These are phyloP conservation scores for Tragelaphus scriptus DNA, from an alignment of 2,113 vertebrate species.

Conservation along the genomic window DNA sequence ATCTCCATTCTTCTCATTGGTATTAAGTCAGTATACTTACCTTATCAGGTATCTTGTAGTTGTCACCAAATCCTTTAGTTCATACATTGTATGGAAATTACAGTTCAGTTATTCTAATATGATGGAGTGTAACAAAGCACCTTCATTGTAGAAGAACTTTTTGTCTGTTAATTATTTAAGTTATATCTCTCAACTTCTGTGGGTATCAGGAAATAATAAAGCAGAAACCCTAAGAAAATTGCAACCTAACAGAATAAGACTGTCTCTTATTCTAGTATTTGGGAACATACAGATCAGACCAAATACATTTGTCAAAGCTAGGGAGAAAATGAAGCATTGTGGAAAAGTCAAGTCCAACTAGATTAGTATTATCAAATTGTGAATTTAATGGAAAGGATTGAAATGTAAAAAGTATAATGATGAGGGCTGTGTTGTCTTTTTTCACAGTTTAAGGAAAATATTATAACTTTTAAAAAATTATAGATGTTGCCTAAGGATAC, in stretches of 20 bases:
- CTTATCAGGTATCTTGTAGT: not conserved
- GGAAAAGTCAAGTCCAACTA: not conserved
- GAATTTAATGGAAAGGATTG: not conserved
- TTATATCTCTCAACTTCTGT: not conserved
- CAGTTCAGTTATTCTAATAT: not conserved
- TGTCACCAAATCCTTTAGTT: not conserved
- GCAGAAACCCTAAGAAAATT: constrained; percentile 2
- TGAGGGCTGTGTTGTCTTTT: constrained; percentile 5
- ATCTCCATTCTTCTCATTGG: not conserved
- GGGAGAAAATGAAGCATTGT: not conserved
- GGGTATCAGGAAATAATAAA: constrained; percentile 19
- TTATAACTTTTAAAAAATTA: not conserved
- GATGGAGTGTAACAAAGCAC: not conserved
- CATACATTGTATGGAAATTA: not conserved
- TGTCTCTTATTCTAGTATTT: not conserved
- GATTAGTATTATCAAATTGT: not conserved
- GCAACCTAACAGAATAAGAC: not conserved
- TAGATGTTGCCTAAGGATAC: not conserved
- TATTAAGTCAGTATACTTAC: not conserved
- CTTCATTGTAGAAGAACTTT: not conserved
- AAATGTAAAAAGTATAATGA: not conserved
- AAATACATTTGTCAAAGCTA: not conserved
- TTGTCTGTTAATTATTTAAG: not conserved
- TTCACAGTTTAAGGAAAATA: not conserved
- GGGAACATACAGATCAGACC: not conserved